Percentiles rank a stretch among this genome's conserved stretches.
Conservation (phyloP, 2,113 vertebrate species). For the Bucco capensis region DNA sequence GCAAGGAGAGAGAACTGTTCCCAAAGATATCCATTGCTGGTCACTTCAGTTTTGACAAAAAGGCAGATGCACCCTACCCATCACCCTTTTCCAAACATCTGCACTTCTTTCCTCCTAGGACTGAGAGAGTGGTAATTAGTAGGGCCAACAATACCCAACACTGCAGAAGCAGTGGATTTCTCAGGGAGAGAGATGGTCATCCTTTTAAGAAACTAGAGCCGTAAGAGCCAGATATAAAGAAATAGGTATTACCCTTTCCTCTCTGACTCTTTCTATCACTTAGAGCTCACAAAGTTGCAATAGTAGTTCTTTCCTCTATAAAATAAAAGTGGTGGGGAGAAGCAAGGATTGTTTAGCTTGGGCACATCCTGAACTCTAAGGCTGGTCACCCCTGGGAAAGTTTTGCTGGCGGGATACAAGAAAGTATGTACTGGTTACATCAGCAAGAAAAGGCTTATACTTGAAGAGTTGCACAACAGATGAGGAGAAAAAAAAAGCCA, state of each 20-base stretch:
- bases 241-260: background rate
- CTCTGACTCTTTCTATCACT: background rate
- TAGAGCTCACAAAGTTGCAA: background rate
- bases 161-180: background rate
- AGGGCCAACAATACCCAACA: background rate
- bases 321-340: background rate
- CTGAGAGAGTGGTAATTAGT: background rate
- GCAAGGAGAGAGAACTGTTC: background rate
- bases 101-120: background rate
- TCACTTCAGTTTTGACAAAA: background rate
- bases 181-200: background rate
- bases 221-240: background rate
- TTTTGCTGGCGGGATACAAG: background rate
- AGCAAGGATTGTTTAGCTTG: background rate
- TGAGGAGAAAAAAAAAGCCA: background rate
- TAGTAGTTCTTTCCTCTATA: background rate
- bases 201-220: background rate
- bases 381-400: background rate
- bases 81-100: background rate
- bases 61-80: background rate
- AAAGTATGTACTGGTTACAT: background rate
- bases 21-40: background rate
- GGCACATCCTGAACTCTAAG: background rate
- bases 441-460: background rate
- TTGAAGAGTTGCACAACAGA: conserved; percentile 7